Evolutionary conservation across 2,113 vertebrate genomes (phyloP).

Genomic region (Burhinus bistriatus): DNA sequence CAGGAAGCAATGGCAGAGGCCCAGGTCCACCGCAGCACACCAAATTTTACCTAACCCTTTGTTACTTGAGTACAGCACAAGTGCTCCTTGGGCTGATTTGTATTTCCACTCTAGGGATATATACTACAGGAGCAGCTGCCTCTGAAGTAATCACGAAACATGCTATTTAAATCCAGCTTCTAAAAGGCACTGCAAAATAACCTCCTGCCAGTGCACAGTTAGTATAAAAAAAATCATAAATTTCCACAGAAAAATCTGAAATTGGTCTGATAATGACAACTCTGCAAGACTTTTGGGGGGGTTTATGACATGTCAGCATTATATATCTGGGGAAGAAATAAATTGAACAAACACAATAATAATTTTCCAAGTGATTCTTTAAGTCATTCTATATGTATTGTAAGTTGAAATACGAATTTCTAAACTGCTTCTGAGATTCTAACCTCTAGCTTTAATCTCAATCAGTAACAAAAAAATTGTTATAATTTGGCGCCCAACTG

Average conservation of each 20-base stretch:
- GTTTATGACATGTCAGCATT: not conserved
- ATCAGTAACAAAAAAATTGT: not conserved
- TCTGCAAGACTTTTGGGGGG: fast-evolving
- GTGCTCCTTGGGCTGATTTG: not conserved
- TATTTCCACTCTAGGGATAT: not conserved
- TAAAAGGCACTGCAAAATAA: not conserved
- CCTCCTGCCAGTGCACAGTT: not conserved
- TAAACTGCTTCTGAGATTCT: not conserved
- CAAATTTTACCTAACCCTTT: not conserved
- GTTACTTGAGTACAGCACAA: not conserved
- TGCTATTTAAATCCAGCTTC: not conserved
- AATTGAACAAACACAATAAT: not conserved
- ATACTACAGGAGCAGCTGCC: not conserved
- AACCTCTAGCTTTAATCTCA: not conserved
- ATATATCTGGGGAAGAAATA: not conserved
- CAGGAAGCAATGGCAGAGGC: not conserved
- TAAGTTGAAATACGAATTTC: not conserved
- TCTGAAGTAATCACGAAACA: not conserved
- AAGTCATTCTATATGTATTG: not conserved
- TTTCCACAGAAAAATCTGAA: not conserved
- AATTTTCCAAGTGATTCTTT: not conserved
- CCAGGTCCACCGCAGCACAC: fast-evolving
- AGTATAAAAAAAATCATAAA: not conserved
- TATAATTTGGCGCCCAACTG: not conserved
- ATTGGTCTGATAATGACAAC: not conserved